Conservation (phyloP, 2,113 vertebrate species). For the Nycticebus coucang region DNA sequence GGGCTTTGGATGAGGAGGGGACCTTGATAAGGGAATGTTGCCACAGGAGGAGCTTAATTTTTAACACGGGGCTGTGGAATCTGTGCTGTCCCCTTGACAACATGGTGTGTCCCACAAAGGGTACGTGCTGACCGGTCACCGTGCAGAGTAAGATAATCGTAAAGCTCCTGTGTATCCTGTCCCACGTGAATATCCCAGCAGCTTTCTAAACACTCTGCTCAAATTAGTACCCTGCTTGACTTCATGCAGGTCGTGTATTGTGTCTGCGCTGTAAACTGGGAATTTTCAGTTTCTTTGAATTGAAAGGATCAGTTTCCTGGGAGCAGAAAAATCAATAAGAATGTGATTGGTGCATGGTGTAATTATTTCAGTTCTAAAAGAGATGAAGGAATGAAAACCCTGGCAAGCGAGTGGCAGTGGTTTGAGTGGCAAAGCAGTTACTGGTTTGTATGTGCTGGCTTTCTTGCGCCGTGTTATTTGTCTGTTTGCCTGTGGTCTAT, state of each 20-base stretch:
- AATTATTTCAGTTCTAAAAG: fast-evolving
- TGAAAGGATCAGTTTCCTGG: neutral
- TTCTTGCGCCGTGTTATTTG: too few relatives aligned
- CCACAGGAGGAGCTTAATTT: neutral
- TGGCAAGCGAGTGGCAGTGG: fast-evolving
- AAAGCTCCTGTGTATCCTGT: neutral
- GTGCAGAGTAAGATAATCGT: neutral
- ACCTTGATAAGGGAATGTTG: constrained; percentile 37
- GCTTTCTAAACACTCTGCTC: fast-evolving
- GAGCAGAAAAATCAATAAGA: fast-evolving
- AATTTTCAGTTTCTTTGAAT: neutral
- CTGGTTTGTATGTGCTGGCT: fast-evolving
- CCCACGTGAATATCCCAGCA: fast-evolving
- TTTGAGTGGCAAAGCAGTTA: neutral
- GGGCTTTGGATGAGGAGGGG: constrained; percentile 34
- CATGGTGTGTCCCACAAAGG: neutral
- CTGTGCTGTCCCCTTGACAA: constrained; percentile 59
- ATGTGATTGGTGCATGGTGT: fast-evolving
- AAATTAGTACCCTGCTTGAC: neutral
- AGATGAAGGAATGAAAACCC: neutral
- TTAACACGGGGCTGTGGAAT: neutral
- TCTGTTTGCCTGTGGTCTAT: neutral
- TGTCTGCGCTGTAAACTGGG: too few relatives aligned
- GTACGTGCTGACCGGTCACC: neutral
- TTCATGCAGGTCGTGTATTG: fast-evolving